Evolutionary conservation across 2,888 invertebrate species (phyloP).

Genomic region (Apodemia zela): DNA sequence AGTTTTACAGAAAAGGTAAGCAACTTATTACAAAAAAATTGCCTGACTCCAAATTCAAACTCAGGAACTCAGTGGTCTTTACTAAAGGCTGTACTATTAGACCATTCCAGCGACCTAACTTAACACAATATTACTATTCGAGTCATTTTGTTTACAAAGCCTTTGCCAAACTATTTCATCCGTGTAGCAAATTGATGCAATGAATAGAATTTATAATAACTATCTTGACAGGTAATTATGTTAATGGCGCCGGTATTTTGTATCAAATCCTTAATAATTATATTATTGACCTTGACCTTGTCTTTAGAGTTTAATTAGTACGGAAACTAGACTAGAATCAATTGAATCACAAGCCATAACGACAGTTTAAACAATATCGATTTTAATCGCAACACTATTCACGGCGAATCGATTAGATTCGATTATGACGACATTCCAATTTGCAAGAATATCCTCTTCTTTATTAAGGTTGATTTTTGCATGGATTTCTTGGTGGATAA

Average conservation of each 20-base stretch:
- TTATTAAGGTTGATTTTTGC: conserved; percentile 18
- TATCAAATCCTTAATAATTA: not conserved
- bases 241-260: not conserved
- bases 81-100: too few species aligned
- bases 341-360: conserved; percentile 55
- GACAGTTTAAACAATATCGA: conserved; percentile 54
- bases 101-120: too few species aligned
- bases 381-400: conserved; percentile 52
- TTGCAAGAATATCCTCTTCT: conserved; percentile 37
- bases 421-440: conserved; percentile 49
- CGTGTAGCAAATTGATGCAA: too few species aligned
- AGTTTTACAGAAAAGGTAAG: too few species aligned
- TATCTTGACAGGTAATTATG: not conserved
- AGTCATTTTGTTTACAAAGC: too few species aligned
- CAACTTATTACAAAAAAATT: too few species aligned
- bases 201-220: not conserved
- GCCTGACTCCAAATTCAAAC: too few species aligned
- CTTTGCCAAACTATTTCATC: too few species aligned
- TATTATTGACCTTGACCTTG: conserved; percentile 26
- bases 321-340: conserved; percentile 59
- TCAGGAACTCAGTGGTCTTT: too few species aligned
- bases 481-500: conserved; percentile 37
- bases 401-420: conserved; percentile 68
- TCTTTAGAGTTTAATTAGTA: conserved; percentile 38
- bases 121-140: too few species aligned